A percentile compares a stretch with the other conserved stretches of the same genome.
Evolutionary conservation across 2,888 invertebrate genomes (phyloP).

Genomic region (Drosophila anceps): DNA sequence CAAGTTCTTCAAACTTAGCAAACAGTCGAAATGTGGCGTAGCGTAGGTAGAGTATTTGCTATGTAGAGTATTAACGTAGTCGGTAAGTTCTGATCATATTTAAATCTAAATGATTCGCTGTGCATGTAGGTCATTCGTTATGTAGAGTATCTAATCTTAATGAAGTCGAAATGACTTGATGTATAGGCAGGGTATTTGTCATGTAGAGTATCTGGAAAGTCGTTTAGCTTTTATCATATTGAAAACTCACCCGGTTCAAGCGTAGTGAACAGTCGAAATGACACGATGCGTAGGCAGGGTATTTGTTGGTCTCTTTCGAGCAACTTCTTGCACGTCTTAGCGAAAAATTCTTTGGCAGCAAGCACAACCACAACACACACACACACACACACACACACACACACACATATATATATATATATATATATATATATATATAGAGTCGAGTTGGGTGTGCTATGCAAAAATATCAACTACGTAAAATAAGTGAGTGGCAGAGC

Average conservation of each 20-base stretch:
- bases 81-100: too few species aligned
- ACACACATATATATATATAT: background rate
- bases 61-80: too few species aligned
- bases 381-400: conserved; percentile 7
- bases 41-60: too few species aligned
- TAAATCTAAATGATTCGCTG: background rate
- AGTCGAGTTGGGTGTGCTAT: conserved; percentile 14
- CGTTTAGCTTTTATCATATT: background rate
- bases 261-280: background rate
- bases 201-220: background rate
- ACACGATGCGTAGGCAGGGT: conserved; percentile 29
- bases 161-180: background rate
- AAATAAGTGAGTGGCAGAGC: conserved; percentile 38
- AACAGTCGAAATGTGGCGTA: too few species aligned
- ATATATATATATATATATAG: background rate
- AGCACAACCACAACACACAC: conserved; percentile 21
- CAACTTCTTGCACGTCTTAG: conserved; percentile 48
- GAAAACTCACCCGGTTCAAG: background rate
- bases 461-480: conserved; percentile 48
- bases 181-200: background rate
- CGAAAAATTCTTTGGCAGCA: conserved; percentile 55
- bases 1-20: too few species aligned
- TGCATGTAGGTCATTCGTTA: background rate
- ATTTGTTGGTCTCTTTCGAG: conserved; percentile 41
- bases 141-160: background rate